phyloP scores from a whole-genome alignment of 2,797 vertebrate species.

The Ara ararauna region DNA sequence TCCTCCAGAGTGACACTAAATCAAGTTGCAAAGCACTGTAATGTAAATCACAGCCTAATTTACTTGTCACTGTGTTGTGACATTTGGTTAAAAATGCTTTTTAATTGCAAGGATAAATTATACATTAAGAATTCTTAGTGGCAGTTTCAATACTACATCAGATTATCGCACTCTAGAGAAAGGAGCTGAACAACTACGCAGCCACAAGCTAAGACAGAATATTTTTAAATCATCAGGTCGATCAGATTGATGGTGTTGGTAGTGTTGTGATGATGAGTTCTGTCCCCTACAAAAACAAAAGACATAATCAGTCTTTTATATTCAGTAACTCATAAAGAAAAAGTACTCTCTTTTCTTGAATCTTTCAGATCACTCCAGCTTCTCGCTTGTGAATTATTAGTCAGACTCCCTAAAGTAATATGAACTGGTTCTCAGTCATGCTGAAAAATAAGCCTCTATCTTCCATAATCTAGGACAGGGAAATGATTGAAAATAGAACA shows the following conservation, averaged over 20 bases:
- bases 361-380: slow-evolving; percentile 24
- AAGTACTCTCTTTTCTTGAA: slow-evolving; percentile 41
- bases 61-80: slow-evolving; percentile 84
- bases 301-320: slow-evolving; percentile 50
- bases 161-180: slow-evolving; percentile 71
- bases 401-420: slow-evolving; percentile 39
- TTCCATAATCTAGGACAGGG: not conserved
- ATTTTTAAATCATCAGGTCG: slow-evolving; percentile 30
- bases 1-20: slow-evolving; percentile 77
- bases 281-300: slow-evolving; percentile 41
- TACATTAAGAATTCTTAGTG: slow-evolving; percentile 80
- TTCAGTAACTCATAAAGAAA: slow-evolving; percentile 43
- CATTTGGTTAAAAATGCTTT: slow-evolving; percentile 83
- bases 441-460: slow-evolving; percentile 40
- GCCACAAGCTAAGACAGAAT: slow-evolving; percentile 26
- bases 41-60: slow-evolving; percentile 84
- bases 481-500: slow-evolving; percentile 2
- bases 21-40: slow-evolving; percentile 73
- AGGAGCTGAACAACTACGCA: slow-evolving; percentile 35
- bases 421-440: slow-evolving; percentile 31
- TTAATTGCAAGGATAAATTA: slow-evolving; percentile 86
- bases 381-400: not conserved
- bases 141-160: slow-evolving; percentile 76
- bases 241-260: slow-evolving; percentile 32
- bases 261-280: slow-evolving; percentile 15